Percentiles rank a stretch among this genome's conserved stretches.
Conservation (phyloP, 2,113 vertebrate genomes). For the Pristiophorus japonicus region DNA sequence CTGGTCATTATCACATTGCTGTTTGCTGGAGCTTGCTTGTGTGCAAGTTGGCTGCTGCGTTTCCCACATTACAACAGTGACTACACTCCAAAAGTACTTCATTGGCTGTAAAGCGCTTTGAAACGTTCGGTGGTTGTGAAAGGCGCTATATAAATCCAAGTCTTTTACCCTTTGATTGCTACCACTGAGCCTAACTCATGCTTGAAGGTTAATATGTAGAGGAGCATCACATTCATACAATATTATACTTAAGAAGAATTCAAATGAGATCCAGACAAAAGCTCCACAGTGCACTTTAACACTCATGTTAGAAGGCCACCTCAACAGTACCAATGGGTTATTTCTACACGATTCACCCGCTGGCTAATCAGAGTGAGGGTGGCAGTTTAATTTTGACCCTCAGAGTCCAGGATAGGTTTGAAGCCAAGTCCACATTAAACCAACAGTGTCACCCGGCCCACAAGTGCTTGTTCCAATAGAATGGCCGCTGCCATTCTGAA, state of each 20-base stretch:
- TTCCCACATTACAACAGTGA: no score
- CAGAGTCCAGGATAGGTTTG: background rate
- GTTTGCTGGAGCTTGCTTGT: no score
- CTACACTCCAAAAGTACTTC: no score
- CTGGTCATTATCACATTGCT: no score
- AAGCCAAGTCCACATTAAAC: background rate
- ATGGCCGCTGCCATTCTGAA: background rate
- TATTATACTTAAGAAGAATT: background rate
- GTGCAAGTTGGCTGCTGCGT: no score
- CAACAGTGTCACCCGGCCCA: background rate
- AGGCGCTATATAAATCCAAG: no score
- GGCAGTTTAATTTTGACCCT: background rate
- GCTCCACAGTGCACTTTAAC: background rate
- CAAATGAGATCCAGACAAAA: no score
- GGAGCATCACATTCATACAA: background rate
- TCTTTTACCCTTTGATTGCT: background rate
- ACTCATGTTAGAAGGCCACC: background rate
- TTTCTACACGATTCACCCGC: background rate
- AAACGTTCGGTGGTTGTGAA: no score
- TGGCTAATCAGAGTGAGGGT: background rate
- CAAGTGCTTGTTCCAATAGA: background rate
- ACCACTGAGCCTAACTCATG: background rate
- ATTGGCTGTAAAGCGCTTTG: no score
- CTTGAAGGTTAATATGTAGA: background rate
- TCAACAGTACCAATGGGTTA: background rate